These are phyloP conservation scores for Sebastes vulpes DNA, from an alignment of 2,797 vertebrate genomes.

Conservation along the genomic window DNA sequence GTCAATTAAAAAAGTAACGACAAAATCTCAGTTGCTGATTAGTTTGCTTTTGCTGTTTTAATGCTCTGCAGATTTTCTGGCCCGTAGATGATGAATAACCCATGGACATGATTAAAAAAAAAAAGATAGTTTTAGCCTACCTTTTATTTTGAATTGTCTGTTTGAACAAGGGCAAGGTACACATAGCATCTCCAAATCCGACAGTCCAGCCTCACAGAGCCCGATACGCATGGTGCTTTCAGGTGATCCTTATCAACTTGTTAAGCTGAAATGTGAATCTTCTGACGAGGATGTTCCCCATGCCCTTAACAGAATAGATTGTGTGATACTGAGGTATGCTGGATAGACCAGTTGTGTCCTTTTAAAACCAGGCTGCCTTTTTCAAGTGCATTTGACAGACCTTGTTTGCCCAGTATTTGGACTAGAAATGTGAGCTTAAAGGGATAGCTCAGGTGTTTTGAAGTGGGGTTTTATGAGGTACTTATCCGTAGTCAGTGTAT, in stretches of 20 bases:
- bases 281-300: background rate
- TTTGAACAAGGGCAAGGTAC: background rate
- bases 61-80: conserved; percentile 8
- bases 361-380: background rate
- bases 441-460: too few species aligned
- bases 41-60: conserved; percentile 35
- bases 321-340: background rate
- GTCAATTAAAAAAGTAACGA: background rate
- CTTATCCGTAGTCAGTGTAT: too few species aligned
- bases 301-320: background rate
- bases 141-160: background rate
- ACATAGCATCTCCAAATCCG: background rate
- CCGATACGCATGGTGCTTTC: background rate
- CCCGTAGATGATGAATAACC: conserved; percentile 2
- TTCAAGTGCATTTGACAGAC: background rate
- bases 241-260: background rate
- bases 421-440: background rate
- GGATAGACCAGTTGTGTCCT: background rate
- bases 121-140: background rate
- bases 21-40: conserved; percentile 23
- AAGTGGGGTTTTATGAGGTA: too few species aligned
- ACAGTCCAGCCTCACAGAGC: background rate
- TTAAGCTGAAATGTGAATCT: background rate
- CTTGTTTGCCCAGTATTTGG: background rate
- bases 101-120: conserved; percentile 19